Evolutionary conservation across 2,888 invertebrate genomes (phyloP).

Genomic region (Brachycybe producta): DNA sequence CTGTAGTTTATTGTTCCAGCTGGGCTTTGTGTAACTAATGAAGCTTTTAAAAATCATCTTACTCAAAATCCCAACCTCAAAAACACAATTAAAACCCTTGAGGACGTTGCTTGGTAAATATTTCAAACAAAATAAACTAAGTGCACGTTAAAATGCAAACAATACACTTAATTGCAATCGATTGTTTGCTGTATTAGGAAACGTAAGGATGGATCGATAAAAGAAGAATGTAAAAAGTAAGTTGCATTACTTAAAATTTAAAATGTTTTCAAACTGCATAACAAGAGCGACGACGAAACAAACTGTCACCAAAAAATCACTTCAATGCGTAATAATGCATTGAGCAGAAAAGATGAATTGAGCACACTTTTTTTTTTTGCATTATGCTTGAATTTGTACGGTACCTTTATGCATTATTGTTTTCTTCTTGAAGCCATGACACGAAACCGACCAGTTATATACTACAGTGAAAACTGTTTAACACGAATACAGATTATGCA

Average conservation of each 20-base stretch:
- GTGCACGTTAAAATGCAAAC: too few relatives aligned
- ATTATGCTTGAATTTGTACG: too few relatives aligned
- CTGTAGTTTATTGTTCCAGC: slow-evolving; percentile 46
- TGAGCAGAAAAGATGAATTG: too few relatives aligned
- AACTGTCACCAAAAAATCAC: too few relatives aligned
- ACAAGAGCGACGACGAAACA: too few relatives aligned
- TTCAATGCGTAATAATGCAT: too few relatives aligned
- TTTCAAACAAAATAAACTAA: not conserved
- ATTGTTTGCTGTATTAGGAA: not conserved
- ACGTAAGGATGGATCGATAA: not conserved
- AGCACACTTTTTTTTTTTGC: too few relatives aligned
- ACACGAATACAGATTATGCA: too few relatives aligned
- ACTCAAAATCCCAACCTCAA: slow-evolving; percentile 37
- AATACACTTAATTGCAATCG: not conserved
- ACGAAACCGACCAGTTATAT: too few relatives aligned
- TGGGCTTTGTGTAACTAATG: slow-evolving; percentile 55
- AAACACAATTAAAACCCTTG: slow-evolving; percentile 40
- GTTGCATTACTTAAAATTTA: slow-evolving; percentile 11
- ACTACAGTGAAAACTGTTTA: too few relatives aligned
- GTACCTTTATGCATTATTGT: too few relatives aligned
- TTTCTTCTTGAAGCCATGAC: too few relatives aligned
- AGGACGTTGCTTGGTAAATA: slow-evolving; percentile 9
- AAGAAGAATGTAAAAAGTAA: slow-evolving; percentile 10
- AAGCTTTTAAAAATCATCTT: slow-evolving; percentile 48
- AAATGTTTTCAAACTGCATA: not conserved